Conservation (phyloP, 2,797 vertebrate genomes). For the Argya squamiceps region DNA sequence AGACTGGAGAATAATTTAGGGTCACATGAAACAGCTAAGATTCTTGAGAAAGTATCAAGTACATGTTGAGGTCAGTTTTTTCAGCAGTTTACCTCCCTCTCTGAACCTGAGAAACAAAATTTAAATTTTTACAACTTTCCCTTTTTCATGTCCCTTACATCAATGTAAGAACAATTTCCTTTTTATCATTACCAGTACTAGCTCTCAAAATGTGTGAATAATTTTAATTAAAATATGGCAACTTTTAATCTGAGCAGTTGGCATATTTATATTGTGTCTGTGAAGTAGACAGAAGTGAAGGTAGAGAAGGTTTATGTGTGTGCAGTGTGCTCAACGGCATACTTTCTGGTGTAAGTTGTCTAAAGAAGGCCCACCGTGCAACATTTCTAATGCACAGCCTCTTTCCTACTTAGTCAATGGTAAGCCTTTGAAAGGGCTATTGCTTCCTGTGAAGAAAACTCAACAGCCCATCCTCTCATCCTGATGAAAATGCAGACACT, state of each 20-base stretch:
- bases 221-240: background rate
- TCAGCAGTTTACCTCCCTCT: background rate
- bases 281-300: too few species aligned
- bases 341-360: background rate
- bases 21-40: background rate
- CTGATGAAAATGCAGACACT: conserved; percentile 17
- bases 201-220: background rate
- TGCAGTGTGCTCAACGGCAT: background rate
- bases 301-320: background rate
- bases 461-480: background rate
- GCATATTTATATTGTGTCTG: background rate
- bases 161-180: background rate
- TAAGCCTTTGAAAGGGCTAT: background rate
- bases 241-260: background rate
- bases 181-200: background rate
- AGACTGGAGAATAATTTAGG: background rate
- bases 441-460: background rate
- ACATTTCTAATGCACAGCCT: background rate
- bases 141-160: background rate
- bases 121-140: background rate
- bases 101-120: background rate
- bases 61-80: background rate
- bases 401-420: background rate
- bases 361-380: background rate
- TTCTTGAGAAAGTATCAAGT: background rate